Conservation (phyloP, 2,113 vertebrate genomes). For the Hydropotes inermis region DNA sequence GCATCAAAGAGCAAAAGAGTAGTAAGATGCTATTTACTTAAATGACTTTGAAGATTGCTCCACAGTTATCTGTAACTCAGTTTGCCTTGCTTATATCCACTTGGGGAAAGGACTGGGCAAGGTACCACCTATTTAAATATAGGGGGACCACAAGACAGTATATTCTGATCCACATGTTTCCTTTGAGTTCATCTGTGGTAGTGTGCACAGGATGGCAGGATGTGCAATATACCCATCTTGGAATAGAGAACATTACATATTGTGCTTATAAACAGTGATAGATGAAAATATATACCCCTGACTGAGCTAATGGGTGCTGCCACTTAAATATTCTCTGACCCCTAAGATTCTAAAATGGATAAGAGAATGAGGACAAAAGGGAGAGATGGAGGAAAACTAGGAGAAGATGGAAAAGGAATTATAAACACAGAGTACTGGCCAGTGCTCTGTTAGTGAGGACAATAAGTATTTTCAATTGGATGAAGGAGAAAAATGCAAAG, state of each 20-base stretch:
- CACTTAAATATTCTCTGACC: neutral
- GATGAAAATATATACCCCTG: neutral
- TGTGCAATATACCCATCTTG: neutral
- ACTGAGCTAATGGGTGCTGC: neutral
- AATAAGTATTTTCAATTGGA: neutral
- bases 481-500: neutral
- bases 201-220: neutral
- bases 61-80: neutral
- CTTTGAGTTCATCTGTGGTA: neutral
- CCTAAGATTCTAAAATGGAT: neutral
- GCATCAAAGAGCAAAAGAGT: neutral
- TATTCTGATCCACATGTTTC: neutral
- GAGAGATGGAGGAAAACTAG: neutral
- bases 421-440: neutral
- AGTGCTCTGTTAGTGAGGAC: neutral
- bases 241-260: neutral
- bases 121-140: neutral
- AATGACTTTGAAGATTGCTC: neutral
- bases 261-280: neutral
- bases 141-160: too few relatives aligned
- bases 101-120: neutral
- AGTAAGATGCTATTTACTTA: neutral
- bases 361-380: neutral
- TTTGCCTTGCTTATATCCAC: neutral
- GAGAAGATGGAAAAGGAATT: neutral